phyloP scores from a whole-genome alignment of 1,140 invertebrate species.

The Platyura marginata region DNA sequence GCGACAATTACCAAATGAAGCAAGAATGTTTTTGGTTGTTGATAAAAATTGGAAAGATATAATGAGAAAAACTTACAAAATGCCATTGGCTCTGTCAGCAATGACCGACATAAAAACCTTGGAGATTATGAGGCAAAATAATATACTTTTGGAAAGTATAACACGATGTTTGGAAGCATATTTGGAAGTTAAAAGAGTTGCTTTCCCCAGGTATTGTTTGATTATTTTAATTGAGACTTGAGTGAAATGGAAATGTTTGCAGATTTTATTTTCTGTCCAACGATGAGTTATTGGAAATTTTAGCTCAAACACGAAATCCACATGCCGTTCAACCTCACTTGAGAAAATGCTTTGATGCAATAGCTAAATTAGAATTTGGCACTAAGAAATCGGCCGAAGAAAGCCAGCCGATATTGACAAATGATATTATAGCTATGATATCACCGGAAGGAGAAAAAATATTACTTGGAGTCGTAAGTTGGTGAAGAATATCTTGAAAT shows the following conservation, averaged over 20 bases:
- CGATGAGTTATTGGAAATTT: slow-evolving; percentile 80
- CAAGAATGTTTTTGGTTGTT: slow-evolving; percentile 63
- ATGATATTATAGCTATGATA: slow-evolving; percentile 69
- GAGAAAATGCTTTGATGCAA: slow-evolving; percentile 77
- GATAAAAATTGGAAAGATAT: slow-evolving; percentile 78
- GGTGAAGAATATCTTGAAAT: no score
- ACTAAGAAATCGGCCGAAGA: slow-evolving; percentile 24
- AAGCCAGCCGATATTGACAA: slow-evolving; percentile 31
- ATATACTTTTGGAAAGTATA: slow-evolving; percentile 57
- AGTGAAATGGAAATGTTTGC: no score
- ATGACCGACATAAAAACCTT: slow-evolving; percentile 44
- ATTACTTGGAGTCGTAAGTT: no score
- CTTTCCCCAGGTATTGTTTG: no score
- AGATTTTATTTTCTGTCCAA: slow-evolving; percentile 86
- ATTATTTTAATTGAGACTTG: no score
- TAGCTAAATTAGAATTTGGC: slow-evolving; percentile 60
- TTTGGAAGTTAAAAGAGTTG: slow-evolving; percentile 72
- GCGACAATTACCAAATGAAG: slow-evolving; percentile 64
- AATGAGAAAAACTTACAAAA: slow-evolving; percentile 51
- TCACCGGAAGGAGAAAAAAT: slow-evolving; percentile 32
- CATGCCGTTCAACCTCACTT: slow-evolving; percentile 76
- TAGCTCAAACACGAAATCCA: slow-evolving; percentile 74
- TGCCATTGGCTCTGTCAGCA: slow-evolving; percentile 48
- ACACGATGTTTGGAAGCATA: slow-evolving; percentile 67
- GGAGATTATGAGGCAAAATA: slow-evolving; percentile 53